These are phyloP conservation scores for Aphaenogaster ashmeadi DNA, from an alignment of 1,140 invertebrate species.

Conservation along the genomic window DNA sequence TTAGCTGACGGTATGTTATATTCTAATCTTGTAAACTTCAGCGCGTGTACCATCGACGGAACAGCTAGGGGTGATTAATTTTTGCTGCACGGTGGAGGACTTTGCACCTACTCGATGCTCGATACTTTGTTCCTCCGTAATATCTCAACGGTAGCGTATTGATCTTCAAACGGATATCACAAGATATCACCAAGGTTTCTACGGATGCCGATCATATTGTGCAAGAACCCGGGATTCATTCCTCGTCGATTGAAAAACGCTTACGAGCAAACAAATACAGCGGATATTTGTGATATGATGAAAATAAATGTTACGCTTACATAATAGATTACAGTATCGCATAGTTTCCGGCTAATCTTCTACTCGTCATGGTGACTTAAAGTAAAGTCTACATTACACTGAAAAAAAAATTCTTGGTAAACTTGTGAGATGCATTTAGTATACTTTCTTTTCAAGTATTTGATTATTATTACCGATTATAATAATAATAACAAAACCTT, in stretches of 20 bases:
- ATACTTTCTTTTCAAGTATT: too few relatives aligned
- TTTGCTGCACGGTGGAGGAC: background rate
- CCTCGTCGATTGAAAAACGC: background rate
- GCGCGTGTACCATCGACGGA: background rate
- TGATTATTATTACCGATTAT: too few relatives aligned
- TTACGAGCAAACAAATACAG: background rate
- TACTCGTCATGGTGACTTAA: background rate
- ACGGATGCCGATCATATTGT: background rate
- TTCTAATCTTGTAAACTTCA: background rate
- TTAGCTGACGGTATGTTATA: background rate
- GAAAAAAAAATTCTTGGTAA: too few relatives aligned
- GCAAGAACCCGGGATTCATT: background rate
- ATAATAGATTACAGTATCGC: background rate
- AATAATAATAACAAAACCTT: too few relatives aligned
- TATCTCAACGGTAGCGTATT: conserved; percentile 8
- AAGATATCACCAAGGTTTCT: background rate
- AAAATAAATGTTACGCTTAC: background rate
- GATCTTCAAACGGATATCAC: conserved; percentile 20
- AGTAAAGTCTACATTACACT: background rate
- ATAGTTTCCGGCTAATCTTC: background rate
- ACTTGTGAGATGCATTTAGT: too few relatives aligned
- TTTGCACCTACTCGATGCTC: conserved; percentile 8
- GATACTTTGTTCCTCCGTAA: conserved; percentile 17
- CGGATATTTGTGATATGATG: background rate
- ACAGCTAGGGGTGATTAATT: background rate